Evolutionary conservation across 2,888 invertebrate species (phyloP), one percentile per base, ranked within the genome.

Genomic region (Ornithoptera alexandrae): DNA sequence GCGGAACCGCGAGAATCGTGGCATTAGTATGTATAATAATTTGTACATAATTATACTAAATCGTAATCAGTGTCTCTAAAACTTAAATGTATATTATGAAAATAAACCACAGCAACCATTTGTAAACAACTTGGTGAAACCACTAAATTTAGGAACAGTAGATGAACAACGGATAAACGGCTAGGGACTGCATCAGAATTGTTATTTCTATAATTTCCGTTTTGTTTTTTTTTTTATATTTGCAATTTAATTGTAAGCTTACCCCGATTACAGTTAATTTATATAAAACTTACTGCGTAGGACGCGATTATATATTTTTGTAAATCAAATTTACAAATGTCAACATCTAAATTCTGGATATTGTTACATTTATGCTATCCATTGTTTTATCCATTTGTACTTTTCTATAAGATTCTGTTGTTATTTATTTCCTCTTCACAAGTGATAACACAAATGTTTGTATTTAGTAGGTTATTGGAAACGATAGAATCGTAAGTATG

Each of bases 371-470:
- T 24, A 56, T 56, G 46, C 63, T 68, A 50, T 63, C 58, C 1
- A 12, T 64, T 68, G 8, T 18, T 65, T 64, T 69, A 60, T 24
- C 57, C 46, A 61, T 69, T 61, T 65, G 39, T 24, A 68, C 59
- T 59, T 64, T 64, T 68, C 42, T 62, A 30, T 53, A 20, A 24
- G 30, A 5, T 20, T 24, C 65, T 57, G 62, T 65, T 57, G 7
- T n/a, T 30, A 30, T 56, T 24, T 46, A 61, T 56, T 62, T 65
- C 58, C 20, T 69, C n/a, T 24, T 24, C n/a, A 56, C 42, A 67
- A 70, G 70, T 70, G 70, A 70, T 67, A 57, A 70, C 30, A 67
- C 70, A 18, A n/a, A 53, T 6, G 68, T 24, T 62, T 62, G 70
- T 59, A 39, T 42, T 42, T 46, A 46, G 22, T 24, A 63, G 62